Base-by-base conservation (phyloP, 2,888 invertebrate genomes). In the Drosophila helvetica region DNA sequence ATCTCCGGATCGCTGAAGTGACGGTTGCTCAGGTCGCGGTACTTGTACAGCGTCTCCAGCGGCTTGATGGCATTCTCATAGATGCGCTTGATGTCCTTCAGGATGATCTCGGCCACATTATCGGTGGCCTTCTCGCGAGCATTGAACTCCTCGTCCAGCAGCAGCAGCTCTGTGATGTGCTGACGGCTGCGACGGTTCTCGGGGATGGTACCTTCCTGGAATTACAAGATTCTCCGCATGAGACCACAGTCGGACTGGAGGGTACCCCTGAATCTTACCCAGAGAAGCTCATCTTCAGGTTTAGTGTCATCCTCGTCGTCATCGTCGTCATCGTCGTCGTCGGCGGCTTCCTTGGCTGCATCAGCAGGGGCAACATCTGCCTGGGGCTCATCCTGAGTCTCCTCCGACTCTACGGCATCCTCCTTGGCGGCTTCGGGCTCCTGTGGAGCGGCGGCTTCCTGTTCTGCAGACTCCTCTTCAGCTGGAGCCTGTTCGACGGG, bases 1-100 rank as follows among this genome's bases (percentile, higher is more conserved):
- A 98, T 97, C 94, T 98, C 98, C 2, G 97, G 96, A 93, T 98
- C 98, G 89, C 97, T 96, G 89, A 97, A 97, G 92, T 96, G 97
- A 77, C 97, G 94, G 91, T 97, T 97, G 91, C 98, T 98, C 64
- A 98, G 93, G 91, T 98, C 98, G 85, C 97, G 94, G 90, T 98
- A 98, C 91, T 97, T 98, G 92, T 97, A 98, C 33, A 97, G 92
- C n/a, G 94, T 94, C 93, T 98, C 98, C 86, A 98, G 93, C 1
- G 98, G 98, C 91, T 97, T 96, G 54, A 98, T 96, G 3, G 97
- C 96, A 76, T 94, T 95, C 91, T 97, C 97, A 86, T 97, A 97
- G 58, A 97, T 93, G 88, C 94, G 95, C 91, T 98, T 98, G 79
- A 98, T 93, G 87, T 98, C 97, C 80, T 96, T 95, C 33, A 98